These are phyloP conservation scores for Garrulus glandarius DNA, from an alignment of 2,797 vertebrate species.

Conservation along the genomic window DNA sequence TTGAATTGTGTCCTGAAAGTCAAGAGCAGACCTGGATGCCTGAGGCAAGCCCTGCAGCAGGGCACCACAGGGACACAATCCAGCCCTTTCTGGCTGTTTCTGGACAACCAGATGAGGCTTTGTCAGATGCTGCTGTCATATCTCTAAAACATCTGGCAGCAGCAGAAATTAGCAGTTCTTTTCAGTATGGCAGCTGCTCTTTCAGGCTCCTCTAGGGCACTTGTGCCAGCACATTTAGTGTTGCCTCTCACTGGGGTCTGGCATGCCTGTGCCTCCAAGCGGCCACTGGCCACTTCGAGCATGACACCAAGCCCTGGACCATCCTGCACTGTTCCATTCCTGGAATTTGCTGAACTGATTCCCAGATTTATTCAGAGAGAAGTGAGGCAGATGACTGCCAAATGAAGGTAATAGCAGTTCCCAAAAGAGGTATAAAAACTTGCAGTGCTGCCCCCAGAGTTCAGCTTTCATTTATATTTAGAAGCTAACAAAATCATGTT, in stretches of 20 bases:
- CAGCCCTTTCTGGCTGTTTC: not conserved
- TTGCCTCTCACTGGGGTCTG: not conserved
- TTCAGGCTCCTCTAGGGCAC: not conserved
- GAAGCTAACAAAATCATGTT: not conserved
- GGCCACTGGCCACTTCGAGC: not conserved
- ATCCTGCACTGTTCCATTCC: not conserved
- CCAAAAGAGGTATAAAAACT: not conserved
- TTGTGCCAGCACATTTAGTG: not conserved
- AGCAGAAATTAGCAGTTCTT: not conserved
- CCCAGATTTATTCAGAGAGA: not conserved
- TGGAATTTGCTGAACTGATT: not conserved
- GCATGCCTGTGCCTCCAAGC: not conserved
- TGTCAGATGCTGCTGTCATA: not conserved
- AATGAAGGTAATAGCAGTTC: not conserved
- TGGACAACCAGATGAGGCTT: not conserved
- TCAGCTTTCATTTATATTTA: not conserved
- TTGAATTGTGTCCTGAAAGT: not conserved
- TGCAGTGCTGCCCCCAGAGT: not conserved
- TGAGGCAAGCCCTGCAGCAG: not conserved
- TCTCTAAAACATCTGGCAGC: not conserved
- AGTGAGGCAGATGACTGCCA: not conserved
- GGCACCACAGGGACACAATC: accelerated
- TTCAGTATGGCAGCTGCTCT: not conserved
- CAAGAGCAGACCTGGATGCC: not conserved
- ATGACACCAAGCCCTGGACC: not conserved